Conservation (phyloP, 2,888 invertebrate species). For the Hirtodrosophila cameraria region DNA sequence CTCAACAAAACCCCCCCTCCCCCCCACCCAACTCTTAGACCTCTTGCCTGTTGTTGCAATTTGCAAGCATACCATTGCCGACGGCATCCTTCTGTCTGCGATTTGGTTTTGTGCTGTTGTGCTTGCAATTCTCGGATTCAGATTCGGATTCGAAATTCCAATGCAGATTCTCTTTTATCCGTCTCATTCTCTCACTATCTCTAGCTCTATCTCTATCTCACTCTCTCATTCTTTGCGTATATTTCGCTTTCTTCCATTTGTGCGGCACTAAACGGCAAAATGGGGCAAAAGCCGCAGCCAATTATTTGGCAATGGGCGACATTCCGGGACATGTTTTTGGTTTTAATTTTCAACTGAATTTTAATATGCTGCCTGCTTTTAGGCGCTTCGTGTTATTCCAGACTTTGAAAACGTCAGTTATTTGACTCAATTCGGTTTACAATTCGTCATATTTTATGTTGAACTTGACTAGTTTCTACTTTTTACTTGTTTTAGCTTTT, state of each 20-base stretch:
- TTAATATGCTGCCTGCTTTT: constrained; percentile 16
- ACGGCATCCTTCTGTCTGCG: constrained; percentile 37
- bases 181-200: not conserved
- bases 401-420: not conserved
- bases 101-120: constrained; percentile 36
- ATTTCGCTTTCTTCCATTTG: not conserved
- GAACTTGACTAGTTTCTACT: no score
- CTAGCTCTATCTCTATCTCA: constrained; percentile 3
- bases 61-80: constrained; percentile 54
- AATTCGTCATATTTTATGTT: no score
- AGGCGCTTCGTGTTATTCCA: not conserved
- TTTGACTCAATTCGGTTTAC: no score
- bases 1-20: not conserved
- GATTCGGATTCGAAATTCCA: constrained; percentile 55
- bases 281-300: constrained; percentile 51
- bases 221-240: not conserved
- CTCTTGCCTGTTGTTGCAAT: constrained; percentile 50
- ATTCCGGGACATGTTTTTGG: constrained; percentile 48
- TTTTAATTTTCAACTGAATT: constrained; percentile 26
- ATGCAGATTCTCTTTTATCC: constrained; percentile 44
- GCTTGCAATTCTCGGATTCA: constrained; percentile 8
- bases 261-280: constrained; percentile 34
- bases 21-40: constrained; percentile 1
- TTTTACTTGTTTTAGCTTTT: no score
- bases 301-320: constrained; percentile 54